Evolutionary conservation across 2,797 vertebrate species (phyloP).

Genomic region (Pangasius macronema): DNA sequence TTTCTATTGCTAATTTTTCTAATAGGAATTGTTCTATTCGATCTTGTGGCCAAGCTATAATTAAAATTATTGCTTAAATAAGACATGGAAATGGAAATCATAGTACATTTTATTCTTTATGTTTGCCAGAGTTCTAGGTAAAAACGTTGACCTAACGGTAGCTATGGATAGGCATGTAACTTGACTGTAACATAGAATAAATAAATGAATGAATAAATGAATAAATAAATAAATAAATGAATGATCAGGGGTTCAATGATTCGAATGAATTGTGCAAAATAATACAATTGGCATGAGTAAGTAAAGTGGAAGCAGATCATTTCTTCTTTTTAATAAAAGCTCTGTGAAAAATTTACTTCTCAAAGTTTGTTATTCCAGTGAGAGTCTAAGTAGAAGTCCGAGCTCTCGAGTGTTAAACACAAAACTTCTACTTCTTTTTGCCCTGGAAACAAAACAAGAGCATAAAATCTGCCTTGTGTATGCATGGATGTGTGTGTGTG

Average conservation of each 20-base stretch:
- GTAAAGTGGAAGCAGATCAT: not conserved
- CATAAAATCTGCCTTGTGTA: slow-evolving; percentile 54
- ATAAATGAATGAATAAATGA: no score
- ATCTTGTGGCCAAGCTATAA: not conserved
- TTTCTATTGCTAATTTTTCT: not conserved
- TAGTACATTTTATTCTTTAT: not conserved
- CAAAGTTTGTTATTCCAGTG: slow-evolving; percentile 29
- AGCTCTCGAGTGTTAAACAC: slow-evolving; percentile 51
- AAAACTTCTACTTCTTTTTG: slow-evolving; percentile 49
- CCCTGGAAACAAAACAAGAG: slow-evolving; percentile 54
- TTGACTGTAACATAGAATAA: not conserved
- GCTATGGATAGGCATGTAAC: not conserved
- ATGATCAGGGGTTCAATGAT: not conserved
- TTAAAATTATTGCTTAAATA: not conserved
- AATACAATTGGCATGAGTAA: not conserved
- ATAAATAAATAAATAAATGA: no score
- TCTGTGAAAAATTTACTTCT: not conserved
- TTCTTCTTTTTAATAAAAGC: not conserved
- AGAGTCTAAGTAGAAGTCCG: slow-evolving; percentile 45
- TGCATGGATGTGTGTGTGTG: slow-evolving; percentile 29
- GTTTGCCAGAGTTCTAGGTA: no score
- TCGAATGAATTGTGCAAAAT: not conserved
- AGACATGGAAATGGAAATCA: not conserved
- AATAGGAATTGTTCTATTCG: not conserved
- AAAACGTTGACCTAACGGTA: not conserved